Base-by-base conservation (phyloP, 2,113 vertebrate species). In the Nipponia nippon region DNA sequence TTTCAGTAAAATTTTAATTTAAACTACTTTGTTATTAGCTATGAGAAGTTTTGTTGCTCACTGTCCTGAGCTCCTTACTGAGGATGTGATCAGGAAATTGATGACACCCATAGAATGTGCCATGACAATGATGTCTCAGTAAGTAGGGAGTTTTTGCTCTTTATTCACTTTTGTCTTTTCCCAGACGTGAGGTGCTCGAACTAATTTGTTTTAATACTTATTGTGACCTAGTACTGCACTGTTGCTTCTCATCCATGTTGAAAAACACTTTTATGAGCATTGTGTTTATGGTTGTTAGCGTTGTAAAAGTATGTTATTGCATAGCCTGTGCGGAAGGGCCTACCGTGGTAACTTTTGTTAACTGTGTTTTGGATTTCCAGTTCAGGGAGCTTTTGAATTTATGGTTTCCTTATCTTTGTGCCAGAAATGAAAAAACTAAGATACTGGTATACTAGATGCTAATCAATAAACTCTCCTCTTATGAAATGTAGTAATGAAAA, bases 41-140 rank as follows among this genome's bases (percentile, higher is more conserved):
- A 99, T 99, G 99, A 99, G 99, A 55, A 99, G 99, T 97, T 99
- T 99, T 87, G 99, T 99, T 98, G 99, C 99, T 67, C 99, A 99
- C 96, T 99, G 99, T 95, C 99, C 99, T 13, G 99, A 99, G 93
- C 98, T 99, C 47, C 98, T 99, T 47, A 99, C 99, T 5, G 99
- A 99, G 93, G 99, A 99, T 63, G 99, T 99, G 90, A 99, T 99
- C 97, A 99, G 99, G 46, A 98, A 99, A 83, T 96, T 99, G 97
- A 99, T 99, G 99, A 99, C 99, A 7, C 99, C 99, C 61, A 99
- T 99, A 58, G 99, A 99, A 97, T 99, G 99, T 97, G 99, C 99
- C 92, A 99, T 99, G 99, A 99, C 99, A 73, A 99, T 99, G 99
- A 99, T 99, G 99, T 99, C 99, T 3, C 99, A 99, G 99, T 99